Evolutionary conservation across 2,888 invertebrate genomes (phyloP).

Genomic region (Sphaerophoria taeniata): DNA sequence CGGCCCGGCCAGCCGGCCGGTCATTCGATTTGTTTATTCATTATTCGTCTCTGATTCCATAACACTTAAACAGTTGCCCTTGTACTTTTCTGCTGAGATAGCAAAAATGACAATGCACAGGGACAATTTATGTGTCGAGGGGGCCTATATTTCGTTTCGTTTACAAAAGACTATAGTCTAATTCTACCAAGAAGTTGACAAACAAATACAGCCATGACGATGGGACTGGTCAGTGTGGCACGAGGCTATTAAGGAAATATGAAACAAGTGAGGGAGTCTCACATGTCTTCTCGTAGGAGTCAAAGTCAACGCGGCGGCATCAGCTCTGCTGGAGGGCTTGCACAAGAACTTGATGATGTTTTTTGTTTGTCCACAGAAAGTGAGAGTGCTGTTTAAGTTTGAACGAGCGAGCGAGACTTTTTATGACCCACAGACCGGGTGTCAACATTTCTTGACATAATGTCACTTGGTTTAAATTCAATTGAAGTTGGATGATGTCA

Average conservation of each 20-base stretch:
- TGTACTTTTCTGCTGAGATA: constrained; percentile 62
- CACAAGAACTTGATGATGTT: not conserved
- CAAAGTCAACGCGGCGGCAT: too few relatives aligned
- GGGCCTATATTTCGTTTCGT: not conserved
- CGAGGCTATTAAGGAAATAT: constrained; percentile 62
- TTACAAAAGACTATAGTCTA: too few relatives aligned
- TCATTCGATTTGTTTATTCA: constrained; percentile 49
- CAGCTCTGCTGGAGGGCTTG: constrained; percentile 37
- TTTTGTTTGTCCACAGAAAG: constrained; percentile 42
- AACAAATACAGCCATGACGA: not conserved
- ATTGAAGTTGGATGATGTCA: constrained; percentile 53
- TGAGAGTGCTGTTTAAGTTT: constrained; percentile 50
- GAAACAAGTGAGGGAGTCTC: constrained; percentile 59
- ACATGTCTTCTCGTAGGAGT: constrained; percentile 8
- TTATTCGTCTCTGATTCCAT: constrained; percentile 66
- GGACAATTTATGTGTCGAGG: not conserved
- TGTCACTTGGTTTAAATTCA: constrained; percentile 60
- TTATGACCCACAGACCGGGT: constrained; percentile 55
- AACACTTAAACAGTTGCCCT: constrained; percentile 62
- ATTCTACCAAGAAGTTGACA: too few relatives aligned
- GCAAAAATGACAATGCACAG: constrained; percentile 7
- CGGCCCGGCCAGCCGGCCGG: constrained; percentile 1
- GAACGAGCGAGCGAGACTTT: constrained; percentile 29
- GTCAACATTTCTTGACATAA: constrained; percentile 66
- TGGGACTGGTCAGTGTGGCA: constrained; percentile 22